phyloP scores from a whole-genome alignment of 1,140 invertebrate genomes.

The Rhagoletis zephyria region DNA sequence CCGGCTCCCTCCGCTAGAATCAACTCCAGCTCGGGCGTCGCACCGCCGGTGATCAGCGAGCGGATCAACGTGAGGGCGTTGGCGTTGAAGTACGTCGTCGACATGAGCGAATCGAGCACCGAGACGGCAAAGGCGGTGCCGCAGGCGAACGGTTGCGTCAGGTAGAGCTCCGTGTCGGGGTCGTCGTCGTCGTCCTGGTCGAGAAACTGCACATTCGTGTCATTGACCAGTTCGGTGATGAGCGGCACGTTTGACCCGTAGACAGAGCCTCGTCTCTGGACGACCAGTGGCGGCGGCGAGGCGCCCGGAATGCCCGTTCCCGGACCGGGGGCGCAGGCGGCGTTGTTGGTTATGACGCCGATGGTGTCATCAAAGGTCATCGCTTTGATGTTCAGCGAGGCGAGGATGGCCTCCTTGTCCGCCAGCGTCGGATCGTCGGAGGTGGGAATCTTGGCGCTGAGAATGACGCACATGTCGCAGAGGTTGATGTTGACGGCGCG shows the following conservation, averaged over 20 bases:
- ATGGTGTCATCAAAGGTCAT: conserved; percentile 99
- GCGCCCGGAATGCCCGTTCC: conserved; percentile 74
- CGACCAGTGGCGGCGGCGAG: conserved; percentile 89
- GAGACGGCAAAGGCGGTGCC: conserved; percentile 99
- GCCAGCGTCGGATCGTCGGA: conserved; percentile 99
- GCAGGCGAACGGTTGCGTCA: conserved; percentile 99
- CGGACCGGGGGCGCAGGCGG: too few relatives aligned
- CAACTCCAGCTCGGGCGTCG: conserved; percentile 97
- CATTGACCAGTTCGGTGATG: conserved; percentile 89
- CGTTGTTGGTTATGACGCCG: conserved; percentile 88
- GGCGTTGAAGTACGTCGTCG: conserved; percentile 99
- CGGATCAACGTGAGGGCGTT: conserved; percentile 98
- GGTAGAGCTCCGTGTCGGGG: conserved; percentile 98
- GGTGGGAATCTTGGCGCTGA: conserved; percentile 95
- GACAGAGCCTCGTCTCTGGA: conserved; percentile 93
- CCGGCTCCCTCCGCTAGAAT: conserved; percentile 99
- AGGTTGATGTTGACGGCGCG: conserved; percentile 99
- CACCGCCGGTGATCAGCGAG: conserved; percentile 98
- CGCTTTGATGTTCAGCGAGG: conserved; percentile 99
- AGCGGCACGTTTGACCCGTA: conserved; percentile 96
- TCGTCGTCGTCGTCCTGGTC: conserved; percentile 99
- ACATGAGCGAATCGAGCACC: conserved; percentile 99
- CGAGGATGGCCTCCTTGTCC: conserved; percentile 99
- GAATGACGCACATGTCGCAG: conserved; percentile 99
- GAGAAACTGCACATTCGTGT: conserved; percentile 99